phyloP scores from a whole-genome alignment of 2,797 vertebrate species.

The Clarias laeviceps region DNA sequence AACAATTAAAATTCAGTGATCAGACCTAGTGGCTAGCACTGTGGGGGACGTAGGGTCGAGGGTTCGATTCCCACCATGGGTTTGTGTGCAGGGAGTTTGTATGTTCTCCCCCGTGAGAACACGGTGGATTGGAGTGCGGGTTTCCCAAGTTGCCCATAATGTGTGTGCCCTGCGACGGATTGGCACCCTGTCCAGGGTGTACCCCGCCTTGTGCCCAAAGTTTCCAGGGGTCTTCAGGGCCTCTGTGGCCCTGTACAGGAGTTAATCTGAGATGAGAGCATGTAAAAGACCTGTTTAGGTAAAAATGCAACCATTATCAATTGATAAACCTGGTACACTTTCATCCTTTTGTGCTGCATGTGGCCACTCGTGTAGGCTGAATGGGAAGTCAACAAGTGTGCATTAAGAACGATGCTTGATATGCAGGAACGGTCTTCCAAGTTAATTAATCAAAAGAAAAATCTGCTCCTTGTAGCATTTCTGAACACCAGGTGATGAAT shows the following conservation, averaged over 20 bases:
- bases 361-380: neutral
- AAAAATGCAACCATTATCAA: neutral
- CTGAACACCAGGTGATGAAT: neutral
- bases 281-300: neutral
- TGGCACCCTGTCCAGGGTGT: no score
- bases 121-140: no score
- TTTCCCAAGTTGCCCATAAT: no score
- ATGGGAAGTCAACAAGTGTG: constrained; percentile 2
- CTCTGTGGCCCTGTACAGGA: no score
- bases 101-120: no score
- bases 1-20: neutral
- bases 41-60: no score
- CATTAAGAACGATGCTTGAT: constrained; percentile 8
- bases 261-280: neutral
- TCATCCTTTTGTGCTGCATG: neutral
- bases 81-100: no score
- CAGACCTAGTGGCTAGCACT: no score
- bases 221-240: no score
- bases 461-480: neutral
- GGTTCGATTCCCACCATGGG: no score
- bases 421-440: neutral
- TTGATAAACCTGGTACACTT: neutral
- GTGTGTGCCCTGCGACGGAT: no score
- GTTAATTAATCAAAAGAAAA: neutral
- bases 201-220: no score